phyloP scores from a whole-genome alignment of 37 sponge, comb jelly and placozoan species.

The Petrosia ficiformis region DNA sequence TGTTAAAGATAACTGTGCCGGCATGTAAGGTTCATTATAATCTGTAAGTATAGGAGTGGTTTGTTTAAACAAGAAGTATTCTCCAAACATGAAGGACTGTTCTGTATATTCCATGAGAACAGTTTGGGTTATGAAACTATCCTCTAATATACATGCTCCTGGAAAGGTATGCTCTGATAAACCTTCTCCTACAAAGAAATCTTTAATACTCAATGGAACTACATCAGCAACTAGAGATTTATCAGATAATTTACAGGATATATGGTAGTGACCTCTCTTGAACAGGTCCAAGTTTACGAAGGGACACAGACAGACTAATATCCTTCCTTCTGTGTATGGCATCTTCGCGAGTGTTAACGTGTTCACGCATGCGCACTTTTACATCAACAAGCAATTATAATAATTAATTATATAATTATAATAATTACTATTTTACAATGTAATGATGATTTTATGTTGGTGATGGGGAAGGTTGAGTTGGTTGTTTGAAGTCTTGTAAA shows the following conservation, averaged over 20 bases:
- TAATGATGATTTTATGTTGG: no score
- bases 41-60: constrained; percentile 35
- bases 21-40: constrained; percentile 49
- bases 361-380: not conserved
- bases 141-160: constrained; percentile 34
- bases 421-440: no score
- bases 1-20: constrained; percentile 31
- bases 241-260: constrained; percentile 43
- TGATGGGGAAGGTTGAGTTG: no score
- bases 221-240: constrained; percentile 1
- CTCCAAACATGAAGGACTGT: constrained; percentile 54
- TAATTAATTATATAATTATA: no score
- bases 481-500: constrained; percentile 37
- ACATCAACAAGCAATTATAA: no score
- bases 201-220: constrained; percentile 24
- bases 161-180: constrained; percentile 52
- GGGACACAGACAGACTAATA: constrained; percentile 62
- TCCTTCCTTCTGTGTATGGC: constrained; percentile 53
- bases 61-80: constrained; percentile 52
- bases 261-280: constrained; percentile 72
- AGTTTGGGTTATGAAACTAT: constrained; percentile 64
- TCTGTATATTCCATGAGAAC: constrained; percentile 64
- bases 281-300: constrained; percentile 73
- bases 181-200: constrained; percentile 30
- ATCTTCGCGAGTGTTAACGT: constrained; percentile 24